These are phyloP conservation scores for Sternarchorhynchus goeldii DNA, from an alignment of 2,797 vertebrate genomes.

Conservation along the genomic window DNA sequence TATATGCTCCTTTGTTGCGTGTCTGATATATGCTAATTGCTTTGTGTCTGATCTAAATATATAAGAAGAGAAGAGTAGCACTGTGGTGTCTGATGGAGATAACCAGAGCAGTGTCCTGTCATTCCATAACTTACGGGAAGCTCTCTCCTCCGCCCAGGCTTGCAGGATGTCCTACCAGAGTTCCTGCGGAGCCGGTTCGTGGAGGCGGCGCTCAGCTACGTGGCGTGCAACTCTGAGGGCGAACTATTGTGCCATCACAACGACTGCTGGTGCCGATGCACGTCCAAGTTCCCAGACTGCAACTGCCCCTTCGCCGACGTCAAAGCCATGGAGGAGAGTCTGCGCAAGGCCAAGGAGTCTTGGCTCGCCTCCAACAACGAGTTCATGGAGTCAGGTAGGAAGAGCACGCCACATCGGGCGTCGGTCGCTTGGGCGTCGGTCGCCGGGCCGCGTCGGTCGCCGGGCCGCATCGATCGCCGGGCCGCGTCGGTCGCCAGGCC, in stretches of 20 bases:
- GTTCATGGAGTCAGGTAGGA: conserved; percentile 92
- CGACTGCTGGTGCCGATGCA: conserved; percentile 94
- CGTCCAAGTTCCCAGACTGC: conserved; percentile 86
- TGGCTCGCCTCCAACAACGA: conserved; percentile 86
- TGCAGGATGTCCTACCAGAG: conserved; percentile 91
- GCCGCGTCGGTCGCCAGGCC: too few relatives aligned
- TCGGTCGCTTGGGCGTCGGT: background rate
- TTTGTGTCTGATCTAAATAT: too few relatives aligned
- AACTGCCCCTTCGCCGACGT: conserved; percentile 93
- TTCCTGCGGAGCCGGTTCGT: conserved; percentile 92
- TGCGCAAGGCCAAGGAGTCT: conserved; percentile 83
- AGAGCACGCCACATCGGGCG: background rate
- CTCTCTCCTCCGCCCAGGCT: conserved; percentile 70
- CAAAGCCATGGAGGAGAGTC: conserved; percentile 89
- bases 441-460: background rate
- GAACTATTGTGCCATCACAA: conserved; percentile 88
- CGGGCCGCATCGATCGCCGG: background rate
- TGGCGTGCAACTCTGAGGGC: conserved; percentile 92
- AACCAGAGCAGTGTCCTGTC: background rate
- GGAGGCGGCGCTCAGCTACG: conserved; percentile 93
- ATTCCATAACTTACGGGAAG: conserved; percentile 20
- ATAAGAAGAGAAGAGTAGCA: too few relatives aligned
- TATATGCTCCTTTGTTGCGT: too few relatives aligned
- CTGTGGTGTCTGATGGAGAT: too few relatives aligned
- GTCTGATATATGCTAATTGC: too few relatives aligned